Percentiles rank a stretch among this genome's conserved stretches.
Conservation (phyloP, 2,113 vertebrate genomes). For the Lamprotornis superbus region DNA sequence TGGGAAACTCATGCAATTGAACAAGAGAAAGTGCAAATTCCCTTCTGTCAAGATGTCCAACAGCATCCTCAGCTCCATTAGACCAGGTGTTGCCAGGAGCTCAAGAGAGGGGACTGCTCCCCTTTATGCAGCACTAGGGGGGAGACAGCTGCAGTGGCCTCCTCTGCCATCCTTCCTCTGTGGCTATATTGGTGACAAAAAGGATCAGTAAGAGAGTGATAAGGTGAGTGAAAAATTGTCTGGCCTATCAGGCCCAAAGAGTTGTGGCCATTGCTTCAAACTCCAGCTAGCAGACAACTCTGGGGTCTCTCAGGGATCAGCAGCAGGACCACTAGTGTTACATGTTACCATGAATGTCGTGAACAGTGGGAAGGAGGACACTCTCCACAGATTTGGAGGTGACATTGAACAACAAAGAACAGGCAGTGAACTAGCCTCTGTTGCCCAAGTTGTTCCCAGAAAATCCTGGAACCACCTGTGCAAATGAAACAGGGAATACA, state of each 20-base stretch:
- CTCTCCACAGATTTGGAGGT: background rate
- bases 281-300: background rate
- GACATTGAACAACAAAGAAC: rapidly evolving
- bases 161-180: background rate
- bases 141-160: background rate
- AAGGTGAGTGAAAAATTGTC: background rate
- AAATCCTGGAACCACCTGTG: background rate
- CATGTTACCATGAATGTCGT: background rate
- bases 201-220: background rate
- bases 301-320: background rate
- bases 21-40: background rate
- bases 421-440: background rate
- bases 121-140: background rate
- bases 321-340: background rate
- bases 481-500: background rate
- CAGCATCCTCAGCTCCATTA: too few species aligned
- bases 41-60: background rate
- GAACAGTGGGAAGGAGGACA: background rate
- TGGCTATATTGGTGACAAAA: background rate
- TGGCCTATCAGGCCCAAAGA: background rate
- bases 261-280: background rate
- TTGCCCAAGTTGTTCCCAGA: background rate
- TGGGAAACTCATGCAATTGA: background rate
- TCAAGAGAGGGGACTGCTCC: background rate
- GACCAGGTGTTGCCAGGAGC: background rate